phyloP scores from a whole-genome alignment of 2,888 invertebrate species.

The Allacma fusca region DNA sequence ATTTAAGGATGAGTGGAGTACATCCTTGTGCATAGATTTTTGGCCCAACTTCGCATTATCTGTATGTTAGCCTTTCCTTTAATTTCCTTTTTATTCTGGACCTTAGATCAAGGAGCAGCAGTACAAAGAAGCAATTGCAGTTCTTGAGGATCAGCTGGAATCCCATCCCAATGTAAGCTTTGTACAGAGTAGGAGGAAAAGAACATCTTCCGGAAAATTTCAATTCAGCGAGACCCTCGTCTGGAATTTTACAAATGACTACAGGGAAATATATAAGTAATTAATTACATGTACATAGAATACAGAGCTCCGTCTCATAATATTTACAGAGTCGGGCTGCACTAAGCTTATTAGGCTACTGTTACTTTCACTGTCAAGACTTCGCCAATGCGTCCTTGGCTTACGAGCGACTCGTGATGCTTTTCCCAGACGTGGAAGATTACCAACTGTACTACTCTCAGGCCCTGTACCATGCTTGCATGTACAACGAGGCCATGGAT shows the following conservation, averaged over 20 bases:
- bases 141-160: constrained; percentile 83
- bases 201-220: constrained; percentile 67
- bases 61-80: no score
- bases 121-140: constrained; percentile 87
- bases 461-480: constrained; percentile 91
- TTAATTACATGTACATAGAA: not conserved
- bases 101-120: constrained; percentile 95
- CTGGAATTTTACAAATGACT: no score
- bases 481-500: constrained; percentile 92
- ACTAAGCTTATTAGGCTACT: constrained; percentile 91
- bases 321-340: constrained; percentile 79
- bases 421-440: constrained; percentile 87
- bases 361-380: constrained; percentile 93
- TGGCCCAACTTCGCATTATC: no score
- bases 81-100: no score
- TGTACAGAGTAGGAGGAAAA: no score
- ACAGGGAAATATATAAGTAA: no score
- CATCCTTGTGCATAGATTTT: not conserved
- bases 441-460: constrained; percentile 95
- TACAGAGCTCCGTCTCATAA: no score
- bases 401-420: constrained; percentile 88
- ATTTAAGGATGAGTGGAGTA: no score
- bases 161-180: no score
- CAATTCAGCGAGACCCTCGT: no score
- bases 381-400: constrained; percentile 93